A percentile compares a stretch with the other conserved stretches of the same genome.
These are phyloP conservation scores for Mycetomoellerius zeteki DNA, from an alignment of 1,140 invertebrate species.

Conservation along the genomic window DNA sequence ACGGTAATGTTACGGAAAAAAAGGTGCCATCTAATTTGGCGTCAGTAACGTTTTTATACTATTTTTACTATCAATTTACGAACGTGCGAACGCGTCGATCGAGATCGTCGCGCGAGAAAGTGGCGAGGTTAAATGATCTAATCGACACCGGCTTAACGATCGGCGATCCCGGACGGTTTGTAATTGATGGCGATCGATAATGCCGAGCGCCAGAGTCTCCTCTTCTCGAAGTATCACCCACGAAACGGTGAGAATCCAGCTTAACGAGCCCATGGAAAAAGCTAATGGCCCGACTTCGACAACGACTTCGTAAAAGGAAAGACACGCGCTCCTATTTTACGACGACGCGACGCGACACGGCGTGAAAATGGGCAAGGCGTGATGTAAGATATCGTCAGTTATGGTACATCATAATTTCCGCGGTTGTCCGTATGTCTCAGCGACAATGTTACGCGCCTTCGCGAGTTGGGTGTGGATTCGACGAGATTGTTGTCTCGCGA, in stretches of 20 bases:
- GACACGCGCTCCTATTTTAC: slow-evolving; percentile 68
- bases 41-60: slow-evolving; percentile 17
- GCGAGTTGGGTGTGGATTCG: slow-evolving; percentile 67
- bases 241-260: slow-evolving; percentile 80
- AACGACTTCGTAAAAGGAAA: slow-evolving; percentile 61
- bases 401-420: slow-evolving; percentile 75
- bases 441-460: slow-evolving; percentile 66
- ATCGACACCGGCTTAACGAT: slow-evolving; percentile 80
- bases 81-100: slow-evolving; percentile 24
- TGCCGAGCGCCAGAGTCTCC: slow-evolving; percentile 47
- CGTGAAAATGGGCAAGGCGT: slow-evolving; percentile 44
- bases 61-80: slow-evolving; percentile 32
- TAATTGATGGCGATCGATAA: slow-evolving; percentile 82
- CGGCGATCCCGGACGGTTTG: slow-evolving; percentile 70
- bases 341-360: slow-evolving; percentile 56
- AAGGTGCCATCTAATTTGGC: neutral
- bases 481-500: slow-evolving; percentile 70
- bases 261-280: slow-evolving; percentile 81
- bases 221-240: slow-evolving; percentile 73
- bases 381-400: slow-evolving; percentile 75
- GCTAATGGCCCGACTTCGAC: slow-evolving; percentile 79
- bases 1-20: neutral
- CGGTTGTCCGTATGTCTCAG: slow-evolving; percentile 59
- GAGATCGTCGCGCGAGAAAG: slow-evolving; percentile 16
- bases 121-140: slow-evolving; percentile 69